Conservation (phyloP, 2,797 vertebrate species). For the Crocodylus rhombifer region DNA sequence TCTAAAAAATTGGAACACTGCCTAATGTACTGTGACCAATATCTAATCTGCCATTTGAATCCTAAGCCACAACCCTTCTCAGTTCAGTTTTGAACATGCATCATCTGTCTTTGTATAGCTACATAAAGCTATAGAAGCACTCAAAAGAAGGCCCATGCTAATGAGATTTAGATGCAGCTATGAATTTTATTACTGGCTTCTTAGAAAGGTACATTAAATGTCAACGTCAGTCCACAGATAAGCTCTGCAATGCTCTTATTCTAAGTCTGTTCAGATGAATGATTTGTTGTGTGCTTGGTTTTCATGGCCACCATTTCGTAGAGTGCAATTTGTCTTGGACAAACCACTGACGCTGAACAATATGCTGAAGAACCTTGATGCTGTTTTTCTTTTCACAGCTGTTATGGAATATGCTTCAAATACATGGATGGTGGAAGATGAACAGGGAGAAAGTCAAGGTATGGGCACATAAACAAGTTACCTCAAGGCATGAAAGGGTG, state of each 20-base stretch:
- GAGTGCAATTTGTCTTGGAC: not conserved
- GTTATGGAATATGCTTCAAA: not conserved
- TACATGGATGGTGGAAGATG: not conserved
- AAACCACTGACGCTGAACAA: not conserved
- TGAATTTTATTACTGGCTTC: slow-evolving; percentile 3
- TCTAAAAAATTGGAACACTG: not conserved
- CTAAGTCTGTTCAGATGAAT: not conserved
- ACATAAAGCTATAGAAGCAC: not conserved
- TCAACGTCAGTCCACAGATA: not conserved
- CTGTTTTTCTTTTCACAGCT: not conserved
- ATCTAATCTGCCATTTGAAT: not conserved
- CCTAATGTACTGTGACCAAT: not conserved
- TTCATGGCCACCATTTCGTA: slow-evolving; percentile 6
- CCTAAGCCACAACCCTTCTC: not conserved
- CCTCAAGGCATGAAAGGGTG: too few relatives aligned
- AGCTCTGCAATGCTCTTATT: not conserved
- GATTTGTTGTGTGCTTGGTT: slow-evolving; percentile 7
- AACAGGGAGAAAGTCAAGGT: not conserved
- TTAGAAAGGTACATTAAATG: not conserved
- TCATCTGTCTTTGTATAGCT: not conserved
- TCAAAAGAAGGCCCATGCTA: not conserved
- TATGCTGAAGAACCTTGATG: not conserved
- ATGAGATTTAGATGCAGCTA: not conserved
- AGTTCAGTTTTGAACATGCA: not conserved
- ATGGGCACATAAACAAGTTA: too few relatives aligned